A percentile compares a stretch with the other conserved stretches of the same genome.
phyloP scores from a whole-genome alignment of 1,140 invertebrate species.

The Papilio xuthus region DNA sequence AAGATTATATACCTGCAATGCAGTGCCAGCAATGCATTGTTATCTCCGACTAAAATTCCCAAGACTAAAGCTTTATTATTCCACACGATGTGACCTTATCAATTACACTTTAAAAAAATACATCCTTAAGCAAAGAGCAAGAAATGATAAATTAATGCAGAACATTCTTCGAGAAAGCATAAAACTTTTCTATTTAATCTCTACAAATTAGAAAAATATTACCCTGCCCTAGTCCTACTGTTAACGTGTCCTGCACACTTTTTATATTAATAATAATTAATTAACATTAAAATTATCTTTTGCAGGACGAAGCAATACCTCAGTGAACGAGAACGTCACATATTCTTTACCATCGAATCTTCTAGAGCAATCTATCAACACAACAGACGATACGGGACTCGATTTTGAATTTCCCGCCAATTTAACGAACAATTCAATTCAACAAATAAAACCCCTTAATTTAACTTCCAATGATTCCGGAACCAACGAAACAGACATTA shows the following conservation, averaged over 20 bases:
- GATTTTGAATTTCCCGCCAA: conserved; percentile 10
- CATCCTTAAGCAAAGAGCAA: neutral
- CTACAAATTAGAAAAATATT: neutral
- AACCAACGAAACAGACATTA: conserved; percentile 24
- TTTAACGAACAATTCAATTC: neutral
- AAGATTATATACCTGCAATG: neutral
- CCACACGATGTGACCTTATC: too few species aligned
- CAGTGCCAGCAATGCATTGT: neutral
- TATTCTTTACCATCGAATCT: conserved; percentile 46
- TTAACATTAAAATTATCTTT: conserved; percentile 42
- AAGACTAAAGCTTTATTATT: too few species aligned
- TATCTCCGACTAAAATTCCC: too few species aligned
- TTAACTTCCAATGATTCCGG: neutral
- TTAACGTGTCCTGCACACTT: neutral
- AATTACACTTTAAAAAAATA: too few species aligned
- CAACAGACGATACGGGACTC: conserved; percentile 9
- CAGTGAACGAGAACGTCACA: conserved; percentile 60
- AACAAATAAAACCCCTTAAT: neutral
- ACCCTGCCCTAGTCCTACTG: neutral
- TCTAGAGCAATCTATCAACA: conserved; percentile 14
- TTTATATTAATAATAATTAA: neutral
- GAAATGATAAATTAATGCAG: neutral
- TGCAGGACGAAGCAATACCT: conserved; percentile 75
- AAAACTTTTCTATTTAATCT: neutral
- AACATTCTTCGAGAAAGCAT: neutral